These are phyloP conservation scores for Pocillopora damicornis DNA, from an alignment of 64 coral and sea anemone species.

Conservation along the genomic window DNA sequence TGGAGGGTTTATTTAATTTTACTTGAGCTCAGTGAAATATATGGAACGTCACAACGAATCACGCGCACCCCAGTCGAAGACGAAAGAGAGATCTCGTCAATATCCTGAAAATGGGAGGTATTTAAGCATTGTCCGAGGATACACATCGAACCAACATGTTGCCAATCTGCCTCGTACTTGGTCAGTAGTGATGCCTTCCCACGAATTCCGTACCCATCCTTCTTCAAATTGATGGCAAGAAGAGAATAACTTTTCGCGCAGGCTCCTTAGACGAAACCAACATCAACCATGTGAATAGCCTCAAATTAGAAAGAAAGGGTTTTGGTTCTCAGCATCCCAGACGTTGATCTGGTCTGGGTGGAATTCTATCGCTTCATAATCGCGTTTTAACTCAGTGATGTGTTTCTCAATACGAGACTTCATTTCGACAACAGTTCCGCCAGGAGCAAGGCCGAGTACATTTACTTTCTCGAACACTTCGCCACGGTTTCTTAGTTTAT, in stretches of 20 bases:
- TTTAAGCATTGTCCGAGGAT: too few relatives aligned
- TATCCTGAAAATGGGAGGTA: too few relatives aligned
- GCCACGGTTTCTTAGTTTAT: conserved; percentile 32
- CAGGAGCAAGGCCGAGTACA: conserved; percentile 2
- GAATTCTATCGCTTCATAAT: conserved; percentile 36
- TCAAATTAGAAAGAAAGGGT: conserved; percentile 29
- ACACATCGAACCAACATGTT: conserved; percentile 6
- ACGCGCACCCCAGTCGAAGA: too few relatives aligned
- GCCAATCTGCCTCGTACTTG: conserved; percentile 47
- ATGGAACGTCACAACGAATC: too few relatives aligned
- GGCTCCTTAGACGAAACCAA: conserved; percentile 34
- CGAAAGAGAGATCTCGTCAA: too few relatives aligned
- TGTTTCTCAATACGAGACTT: neutral
- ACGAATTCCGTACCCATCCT: conserved; percentile 59
- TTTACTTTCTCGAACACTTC: conserved; percentile 1
- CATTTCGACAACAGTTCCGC: conserved; percentile 23
- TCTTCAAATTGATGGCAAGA: conserved; percentile 43
- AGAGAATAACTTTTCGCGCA: conserved; percentile 19
- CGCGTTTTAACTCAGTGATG: neutral
- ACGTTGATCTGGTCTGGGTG: neutral
- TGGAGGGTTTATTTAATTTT: too few relatives aligned
- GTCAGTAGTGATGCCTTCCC: conserved; percentile 27
- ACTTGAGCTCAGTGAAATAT: too few relatives aligned
- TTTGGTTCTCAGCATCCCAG: conserved; percentile 31
- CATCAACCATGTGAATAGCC: conserved; percentile 6